phyloP scores from a whole-genome alignment of 53 echinoderm and acorn worm species.

The Temnopleurus reevesii region DNA sequence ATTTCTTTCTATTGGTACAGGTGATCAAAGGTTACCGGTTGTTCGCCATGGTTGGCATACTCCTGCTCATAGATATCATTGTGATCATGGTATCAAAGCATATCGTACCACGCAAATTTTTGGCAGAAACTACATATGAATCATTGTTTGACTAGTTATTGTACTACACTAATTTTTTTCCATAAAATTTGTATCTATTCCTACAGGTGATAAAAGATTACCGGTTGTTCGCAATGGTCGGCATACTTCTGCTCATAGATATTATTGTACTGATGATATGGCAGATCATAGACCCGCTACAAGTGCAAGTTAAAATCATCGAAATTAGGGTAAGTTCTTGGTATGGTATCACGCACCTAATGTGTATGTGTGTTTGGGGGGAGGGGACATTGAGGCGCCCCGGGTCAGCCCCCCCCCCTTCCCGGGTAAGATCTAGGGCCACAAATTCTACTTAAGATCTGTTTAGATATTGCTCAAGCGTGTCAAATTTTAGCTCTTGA shows the following conservation, averaged over 20 bases:
- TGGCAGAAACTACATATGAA: too few relatives aligned
- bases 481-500: too few relatives aligned
- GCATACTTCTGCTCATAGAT: conserved; percentile 83
- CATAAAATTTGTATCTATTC: not conserved
- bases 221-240: conserved; percentile 91
- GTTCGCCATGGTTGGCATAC: conserved; percentile 88
- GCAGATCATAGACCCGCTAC: conserved; percentile 78
- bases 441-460: too few relatives aligned
- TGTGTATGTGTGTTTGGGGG: too few relatives aligned
- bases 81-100: conserved; percentile 79
- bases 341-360: too few relatives aligned
- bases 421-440: too few relatives aligned
- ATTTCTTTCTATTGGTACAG: conserved; percentile 47
- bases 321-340: conserved; percentile 29
- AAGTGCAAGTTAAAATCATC: conserved; percentile 38
- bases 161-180: too few relatives aligned
- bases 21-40: conserved; percentile 96
- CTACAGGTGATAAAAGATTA: conserved; percentile 95
- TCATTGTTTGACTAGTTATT: too few relatives aligned
- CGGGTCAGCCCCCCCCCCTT: too few relatives aligned
- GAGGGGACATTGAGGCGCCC: too few relatives aligned
- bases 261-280: conserved; percentile 73
- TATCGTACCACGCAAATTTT: conserved; percentile 62
- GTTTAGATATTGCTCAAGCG: too few relatives aligned
- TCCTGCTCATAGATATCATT: conserved; percentile 81